Evolutionary conservation across 1,140 invertebrate species (phyloP), one percentile per base, ranked within the genome.

Genomic region (Acromyrmex echinatior): DNA sequence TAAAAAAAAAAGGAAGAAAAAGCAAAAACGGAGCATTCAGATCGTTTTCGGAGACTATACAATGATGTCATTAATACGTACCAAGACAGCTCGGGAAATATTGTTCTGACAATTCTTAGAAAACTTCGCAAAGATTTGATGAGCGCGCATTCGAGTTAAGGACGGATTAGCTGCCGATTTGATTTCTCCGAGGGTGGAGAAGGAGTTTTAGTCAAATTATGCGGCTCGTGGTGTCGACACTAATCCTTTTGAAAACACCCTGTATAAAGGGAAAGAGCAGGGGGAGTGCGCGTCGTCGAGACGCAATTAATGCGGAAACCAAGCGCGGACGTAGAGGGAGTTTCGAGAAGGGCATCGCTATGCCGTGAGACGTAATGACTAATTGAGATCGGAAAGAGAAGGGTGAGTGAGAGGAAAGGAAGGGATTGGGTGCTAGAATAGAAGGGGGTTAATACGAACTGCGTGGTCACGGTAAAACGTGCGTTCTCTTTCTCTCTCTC

Each of bases 301-400:
- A 91, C 90, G 90, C 90, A 91, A 91, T 91, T 91, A 91, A 91
- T 91, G 85, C 85, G 77, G 87, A 91, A 89, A 87, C 85, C 80
- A 80, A 71, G 62, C 76, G 60, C 76, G 76, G 85, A 87, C 87
- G 89, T 76, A 73, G 86, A 63, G 90, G 87, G 90, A 65, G 65
- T 53, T 87, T 89, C 84, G 87, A 89, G 89, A 84, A 91, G 89
- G 89, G 90, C 89, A 91, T 91, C 90, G 87, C 90, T 84, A 87
- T 80, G 87, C 84, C 80, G 81, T 89, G 85, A 91, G 90, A 91
- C 90, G 90, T 91, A 91, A 91, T 91, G 90, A 91, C 90, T 91
- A 91, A 91, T 91, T 91, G 90, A 91, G 90, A 91, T 91, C 78
- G 88, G 90, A 89, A 89, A 87, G 85, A 87, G 84, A 84, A 49